A percentile compares a stretch with the other conserved stretches of the same genome.
Evolutionary conservation across 2,888 invertebrate species (phyloP).

Genomic region (Theretra japonica): DNA sequence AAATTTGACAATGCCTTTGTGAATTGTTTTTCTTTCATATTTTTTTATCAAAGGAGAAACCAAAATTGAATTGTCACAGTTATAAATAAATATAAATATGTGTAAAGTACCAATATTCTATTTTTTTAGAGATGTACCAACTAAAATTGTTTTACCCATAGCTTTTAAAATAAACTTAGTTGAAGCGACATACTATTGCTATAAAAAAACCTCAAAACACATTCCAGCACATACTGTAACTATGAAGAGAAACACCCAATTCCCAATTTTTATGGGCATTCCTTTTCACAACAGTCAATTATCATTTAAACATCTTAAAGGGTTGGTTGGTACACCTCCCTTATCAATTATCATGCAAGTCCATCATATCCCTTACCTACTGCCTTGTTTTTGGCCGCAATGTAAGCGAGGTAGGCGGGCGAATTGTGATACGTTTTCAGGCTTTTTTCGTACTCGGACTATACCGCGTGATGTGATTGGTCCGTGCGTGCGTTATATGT

Average conservation of each 20-base stretch:
- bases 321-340: background rate
- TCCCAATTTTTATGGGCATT: too few relatives aligned
- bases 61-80: background rate
- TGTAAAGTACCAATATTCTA: background rate
- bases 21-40: background rate
- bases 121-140: background rate
- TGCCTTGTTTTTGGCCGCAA: conserved; percentile 96
- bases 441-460: conserved; percentile 96
- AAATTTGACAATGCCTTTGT: background rate
- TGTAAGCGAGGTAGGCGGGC: conserved; percentile 95
- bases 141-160: background rate
- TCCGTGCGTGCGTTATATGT: conserved; percentile 65
- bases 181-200: too few relatives aligned
- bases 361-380: conserved; percentile 84
- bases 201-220: too few relatives aligned
- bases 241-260: too few relatives aligned
- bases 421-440: conserved; percentile 98
- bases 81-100: background rate
- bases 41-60: background rate
- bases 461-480: conserved; percentile 41
- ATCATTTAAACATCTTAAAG: background rate
- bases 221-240: too few relatives aligned
- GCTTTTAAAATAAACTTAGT: too few relatives aligned
- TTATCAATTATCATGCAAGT: conserved; percentile 4
- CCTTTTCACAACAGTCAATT: too few relatives aligned